Evolutionary conservation across 2,113 vertebrate species (phyloP).

Genomic region (Malaclemys terrapin): DNA sequence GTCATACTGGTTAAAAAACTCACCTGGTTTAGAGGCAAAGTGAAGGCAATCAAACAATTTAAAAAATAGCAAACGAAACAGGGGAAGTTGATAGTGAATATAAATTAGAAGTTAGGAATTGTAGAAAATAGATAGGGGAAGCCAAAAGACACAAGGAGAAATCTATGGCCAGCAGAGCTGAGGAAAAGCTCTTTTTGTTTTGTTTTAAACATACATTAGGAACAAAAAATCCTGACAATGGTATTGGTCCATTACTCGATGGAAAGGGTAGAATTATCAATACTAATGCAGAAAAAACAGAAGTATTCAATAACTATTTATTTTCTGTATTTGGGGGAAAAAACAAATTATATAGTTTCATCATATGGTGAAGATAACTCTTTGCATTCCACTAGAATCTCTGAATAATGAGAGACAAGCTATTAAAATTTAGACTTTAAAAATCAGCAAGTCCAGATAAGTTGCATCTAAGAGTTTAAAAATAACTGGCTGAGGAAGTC

Average conservation of each 20-base stretch:
- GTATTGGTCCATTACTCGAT: neutral
- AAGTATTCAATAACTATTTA: too few species aligned
- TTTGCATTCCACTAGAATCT: neutral
- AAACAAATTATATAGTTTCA: neutral
- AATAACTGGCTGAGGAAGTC: too few species aligned
- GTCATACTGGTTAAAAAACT: neutral
- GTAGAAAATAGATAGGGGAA: neutral
- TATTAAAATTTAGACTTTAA: neutral
- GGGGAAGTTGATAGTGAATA: too few species aligned
- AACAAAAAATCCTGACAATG: neutral
- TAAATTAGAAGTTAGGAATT: neutral
- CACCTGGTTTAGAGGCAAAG: neutral
- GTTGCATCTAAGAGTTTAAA: neutral
- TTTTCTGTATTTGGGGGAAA: neutral
- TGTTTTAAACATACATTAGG: too few species aligned
- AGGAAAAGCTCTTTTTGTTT: neutral
- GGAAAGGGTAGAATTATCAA: too few species aligned
- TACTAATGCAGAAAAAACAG: too few species aligned
- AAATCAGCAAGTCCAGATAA: neutral
- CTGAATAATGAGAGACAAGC: neutral
- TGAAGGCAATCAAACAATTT: neutral
- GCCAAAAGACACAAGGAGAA: neutral
- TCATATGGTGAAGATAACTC: neutral
- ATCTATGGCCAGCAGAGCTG: neutral
- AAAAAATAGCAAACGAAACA: neutral